phyloP scores from a whole-genome alignment of 2,888 invertebrate species.

The Hypolimnas misippus region DNA sequence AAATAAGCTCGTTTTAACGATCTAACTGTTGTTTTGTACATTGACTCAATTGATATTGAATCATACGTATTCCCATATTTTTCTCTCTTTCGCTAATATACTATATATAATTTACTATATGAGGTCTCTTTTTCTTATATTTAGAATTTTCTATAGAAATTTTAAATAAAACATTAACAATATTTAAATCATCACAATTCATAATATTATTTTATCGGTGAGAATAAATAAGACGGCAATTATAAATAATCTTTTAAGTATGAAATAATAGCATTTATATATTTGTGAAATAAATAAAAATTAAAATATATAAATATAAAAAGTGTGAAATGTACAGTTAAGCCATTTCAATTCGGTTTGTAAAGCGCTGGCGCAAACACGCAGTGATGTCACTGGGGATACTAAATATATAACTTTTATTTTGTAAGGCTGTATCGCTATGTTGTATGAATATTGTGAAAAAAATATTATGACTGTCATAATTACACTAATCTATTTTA shows the following conservation, averaged over 20 bases:
- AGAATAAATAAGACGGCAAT: not conserved
- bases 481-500: constrained; percentile 9
- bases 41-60: not conserved
- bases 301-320: no score
- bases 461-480: not conserved
- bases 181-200: constrained; percentile 1
- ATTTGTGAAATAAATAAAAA: not conserved
- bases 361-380: constrained; percentile 22
- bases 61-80: not conserved
- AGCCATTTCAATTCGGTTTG: not conserved
- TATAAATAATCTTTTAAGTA: not conserved
- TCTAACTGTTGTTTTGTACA: not conserved
- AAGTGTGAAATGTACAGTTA: not conserved
- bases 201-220: not conserved
- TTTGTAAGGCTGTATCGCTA: not conserved
- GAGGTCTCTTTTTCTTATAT: no score
- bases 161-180: not conserved
- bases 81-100: no score
- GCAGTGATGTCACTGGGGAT: not conserved
- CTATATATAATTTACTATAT: no score
- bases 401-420: not conserved
- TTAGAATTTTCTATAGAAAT: not conserved
- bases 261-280: not conserved
- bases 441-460: constrained; percentile 1
- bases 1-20: no score